phyloP scores from a whole-genome alignment of 2,888 invertebrate species.

The Bimastos eiseni region DNA sequence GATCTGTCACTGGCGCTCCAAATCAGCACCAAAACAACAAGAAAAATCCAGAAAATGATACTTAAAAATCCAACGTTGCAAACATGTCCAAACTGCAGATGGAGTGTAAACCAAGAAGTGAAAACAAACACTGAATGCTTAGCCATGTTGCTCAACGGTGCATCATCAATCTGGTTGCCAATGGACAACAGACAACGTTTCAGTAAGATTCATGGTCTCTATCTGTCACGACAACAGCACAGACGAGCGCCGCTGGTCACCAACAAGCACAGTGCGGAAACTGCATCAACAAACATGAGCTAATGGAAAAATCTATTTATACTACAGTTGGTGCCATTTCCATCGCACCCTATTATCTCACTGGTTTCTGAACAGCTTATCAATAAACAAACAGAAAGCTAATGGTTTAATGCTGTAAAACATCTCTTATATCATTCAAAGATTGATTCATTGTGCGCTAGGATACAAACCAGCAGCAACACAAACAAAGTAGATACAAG shows the following conservation, averaged over 20 bases:
- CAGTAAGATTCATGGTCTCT: neutral
- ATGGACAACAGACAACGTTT: neutral
- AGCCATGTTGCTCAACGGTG: neutral
- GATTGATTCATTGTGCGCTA: neutral
- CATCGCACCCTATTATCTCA: neutral
- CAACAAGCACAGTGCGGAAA: neutral
- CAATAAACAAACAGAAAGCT: slow-evolving; percentile 5
- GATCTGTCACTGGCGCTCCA: neutral
- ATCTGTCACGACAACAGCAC: neutral
- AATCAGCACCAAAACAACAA: neutral
- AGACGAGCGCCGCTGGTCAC: neutral
- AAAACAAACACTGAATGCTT: neutral
- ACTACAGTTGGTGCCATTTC: neutral
- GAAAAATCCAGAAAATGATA: too few relatives aligned
- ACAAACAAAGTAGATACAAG: neutral
- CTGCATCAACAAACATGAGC: neutral
- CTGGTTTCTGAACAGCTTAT: neutral
- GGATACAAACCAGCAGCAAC: neutral
- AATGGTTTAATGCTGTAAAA: slow-evolving; percentile 3
- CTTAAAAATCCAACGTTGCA: neutral
- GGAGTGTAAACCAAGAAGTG: neutral
- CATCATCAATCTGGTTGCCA: neutral
- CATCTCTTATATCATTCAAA: neutral
- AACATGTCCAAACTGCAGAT: neutral
- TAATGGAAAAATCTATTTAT: neutral